Evolutionary conservation across 2,888 invertebrate species (phyloP).

Genomic region (Muscina levida): DNA sequence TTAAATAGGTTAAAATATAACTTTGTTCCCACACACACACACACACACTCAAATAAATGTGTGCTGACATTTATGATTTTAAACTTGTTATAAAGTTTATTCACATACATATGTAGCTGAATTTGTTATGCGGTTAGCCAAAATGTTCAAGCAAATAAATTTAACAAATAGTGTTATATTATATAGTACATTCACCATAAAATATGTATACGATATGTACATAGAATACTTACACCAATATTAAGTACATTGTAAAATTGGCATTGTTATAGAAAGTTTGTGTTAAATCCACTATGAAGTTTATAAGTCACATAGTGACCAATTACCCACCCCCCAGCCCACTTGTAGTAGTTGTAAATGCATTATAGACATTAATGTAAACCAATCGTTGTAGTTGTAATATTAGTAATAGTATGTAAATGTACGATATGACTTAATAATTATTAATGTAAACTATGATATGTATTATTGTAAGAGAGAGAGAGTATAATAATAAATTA

Average conservation of each 20-base stretch:
- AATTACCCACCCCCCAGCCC: too few relatives aligned
- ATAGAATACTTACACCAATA: neutral
- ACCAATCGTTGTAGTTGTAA: neutral
- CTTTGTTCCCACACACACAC: neutral
- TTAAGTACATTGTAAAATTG: too few relatives aligned
- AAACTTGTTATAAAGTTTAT: slow-evolving; percentile 64
- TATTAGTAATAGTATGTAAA: neutral
- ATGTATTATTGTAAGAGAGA: neutral
- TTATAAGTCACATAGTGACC: too few relatives aligned
- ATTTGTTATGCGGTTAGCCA: too few relatives aligned
- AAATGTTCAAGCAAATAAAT: too few relatives aligned
- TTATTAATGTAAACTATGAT: neutral
- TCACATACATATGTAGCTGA: neutral
- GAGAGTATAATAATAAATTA: neutral
- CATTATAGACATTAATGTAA: neutral
- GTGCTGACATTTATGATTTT: too few relatives aligned
- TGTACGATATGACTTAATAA: slow-evolving; percentile 11
- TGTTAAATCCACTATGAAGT: too few relatives aligned
- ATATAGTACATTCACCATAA: too few relatives aligned
- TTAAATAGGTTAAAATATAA: neutral
- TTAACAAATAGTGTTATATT: too few relatives aligned
- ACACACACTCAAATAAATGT: too few relatives aligned
- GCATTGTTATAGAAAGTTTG: too few relatives aligned
- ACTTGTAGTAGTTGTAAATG: too few relatives aligned
- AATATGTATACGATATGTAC: neutral